Base-by-base conservation (phyloP, 2,797 vertebrate species). In the Tapirus indicus region DNA sequence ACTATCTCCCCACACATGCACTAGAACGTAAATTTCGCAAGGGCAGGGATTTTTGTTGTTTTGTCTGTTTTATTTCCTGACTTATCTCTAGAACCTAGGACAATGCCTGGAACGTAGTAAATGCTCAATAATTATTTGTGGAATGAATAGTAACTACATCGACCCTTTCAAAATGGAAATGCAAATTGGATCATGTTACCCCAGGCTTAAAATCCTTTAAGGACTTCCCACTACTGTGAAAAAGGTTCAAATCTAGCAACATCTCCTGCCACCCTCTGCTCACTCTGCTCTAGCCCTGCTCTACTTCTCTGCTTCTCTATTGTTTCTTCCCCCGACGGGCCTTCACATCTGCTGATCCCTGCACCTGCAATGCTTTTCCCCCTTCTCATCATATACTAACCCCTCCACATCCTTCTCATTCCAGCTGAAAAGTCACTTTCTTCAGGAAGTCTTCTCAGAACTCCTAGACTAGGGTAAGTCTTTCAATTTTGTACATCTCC, bases 81-180 rank as follows among this genome's bases (percentile, higher is more conserved):
- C n/a, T 78, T 93, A 52, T 7, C 10, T 41, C 49, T 9, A 93
- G 68, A 96, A 68, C 16, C 60, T 14, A 90, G 41, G 66, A 69
- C 11, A 91, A 74, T 49, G 21, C 12, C 75, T 80, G 20, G 17
- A 96, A 86, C 68, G 16, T 17, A 86, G 86, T 56, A 96, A 94
- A 77, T 62, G 68, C 29, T 85, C 86, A 66, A 32, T 69, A 93
- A 86, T 88, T 85, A 66, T 56, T 35, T 78, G 47, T 92, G 47
- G 23, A 90, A 94, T 66, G 47, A 91, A 92, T 27, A 88, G 49
- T 74, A 88, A 78, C 32, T 64, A 11, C 60, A 91, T 0, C 88
- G 80, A 82, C 47, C 85, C 90, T 93, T 83, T 47, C 72, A 78
- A 97, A 78, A 68, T 86, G n/a, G 21, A 89, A 79, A 49, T 88